Evolutionary conservation across 2,113 vertebrate species (phyloP).

Genomic region (Heterotilapia buettikoferi): DNA sequence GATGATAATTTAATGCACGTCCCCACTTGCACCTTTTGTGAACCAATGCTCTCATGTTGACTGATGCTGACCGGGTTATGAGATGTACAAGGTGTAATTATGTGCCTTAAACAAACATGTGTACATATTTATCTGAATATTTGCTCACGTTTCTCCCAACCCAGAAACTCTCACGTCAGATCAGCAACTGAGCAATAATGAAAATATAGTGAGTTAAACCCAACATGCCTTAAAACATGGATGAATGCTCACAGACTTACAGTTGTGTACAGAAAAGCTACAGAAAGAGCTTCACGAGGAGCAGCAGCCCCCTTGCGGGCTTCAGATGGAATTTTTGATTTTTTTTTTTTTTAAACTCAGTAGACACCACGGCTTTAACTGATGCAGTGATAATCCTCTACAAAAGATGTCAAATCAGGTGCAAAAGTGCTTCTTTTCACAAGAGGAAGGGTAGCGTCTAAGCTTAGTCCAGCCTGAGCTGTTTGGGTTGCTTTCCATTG

Average conservation of each 20-base stretch:
- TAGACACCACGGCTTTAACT: not conserved
- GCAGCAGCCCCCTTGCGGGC: not conserved
- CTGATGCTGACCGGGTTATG: not conserved
- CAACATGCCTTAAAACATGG: not conserved
- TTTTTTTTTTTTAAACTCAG: fast-evolving
- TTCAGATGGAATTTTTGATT: not conserved
- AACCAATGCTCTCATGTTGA: fast-evolving
- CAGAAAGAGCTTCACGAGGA: not conserved
- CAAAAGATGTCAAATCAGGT: not conserved
- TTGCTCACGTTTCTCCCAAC: not conserved
- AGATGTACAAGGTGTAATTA: not conserved
- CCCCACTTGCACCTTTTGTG: not conserved
- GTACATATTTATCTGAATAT: not conserved
- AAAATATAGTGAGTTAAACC: not conserved
- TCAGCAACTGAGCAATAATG: not conserved
- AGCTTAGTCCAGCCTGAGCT: not conserved
- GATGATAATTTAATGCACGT: not conserved
- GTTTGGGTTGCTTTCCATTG: not conserved
- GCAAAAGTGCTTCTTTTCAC: not conserved
- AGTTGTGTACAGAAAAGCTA: not conserved
- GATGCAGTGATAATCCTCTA: not conserved
- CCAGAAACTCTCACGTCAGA: not conserved
- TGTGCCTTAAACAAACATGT: not conserved
- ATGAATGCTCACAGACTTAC: too few relatives aligned
- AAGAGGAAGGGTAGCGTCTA: not conserved